Percentiles rank a stretch among this genome's conserved stretches.
Conservation (phyloP, 2,888 invertebrate genomes). For the Spisula solida region DNA sequence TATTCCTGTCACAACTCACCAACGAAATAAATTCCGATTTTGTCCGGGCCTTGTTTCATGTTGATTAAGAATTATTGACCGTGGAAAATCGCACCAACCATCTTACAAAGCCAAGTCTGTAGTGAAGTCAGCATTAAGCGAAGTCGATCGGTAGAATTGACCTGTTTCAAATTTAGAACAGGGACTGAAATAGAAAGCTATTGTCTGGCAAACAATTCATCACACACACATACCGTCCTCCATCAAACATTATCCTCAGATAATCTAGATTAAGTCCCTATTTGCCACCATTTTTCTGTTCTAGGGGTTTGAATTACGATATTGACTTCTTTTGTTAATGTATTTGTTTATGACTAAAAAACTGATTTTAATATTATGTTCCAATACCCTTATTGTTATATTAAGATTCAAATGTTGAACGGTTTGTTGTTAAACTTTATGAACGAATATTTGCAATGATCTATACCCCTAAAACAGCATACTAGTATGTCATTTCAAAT, state of each 20-base stretch:
- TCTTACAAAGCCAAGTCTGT: slow-evolving; percentile 2
- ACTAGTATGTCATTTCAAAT: too few species aligned
- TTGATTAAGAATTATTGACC: slow-evolving; percentile 61
- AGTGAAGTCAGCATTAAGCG: background rate
- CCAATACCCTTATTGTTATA: too few species aligned
- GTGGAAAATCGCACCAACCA: slow-evolving; percentile 31
- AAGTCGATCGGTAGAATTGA: slow-evolving; percentile 18
- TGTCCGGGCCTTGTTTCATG: slow-evolving; percentile 35
- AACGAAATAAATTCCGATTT: slow-evolving; percentile 47
- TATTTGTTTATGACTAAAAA: too few species aligned
- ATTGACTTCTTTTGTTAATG: background rate
- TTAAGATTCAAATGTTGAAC: too few species aligned
- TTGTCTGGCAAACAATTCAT: background rate
- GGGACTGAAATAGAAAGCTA: slow-evolving; percentile 5
- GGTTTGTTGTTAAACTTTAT: too few species aligned
- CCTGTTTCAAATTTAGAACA: slow-evolving; percentile 27
- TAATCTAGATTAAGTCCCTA: background rate
- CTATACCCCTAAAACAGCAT: too few species aligned
- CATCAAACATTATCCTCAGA: background rate
- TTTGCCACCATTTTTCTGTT: background rate
- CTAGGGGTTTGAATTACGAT: background rate
- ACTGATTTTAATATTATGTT: too few species aligned
- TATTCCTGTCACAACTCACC: slow-evolving; percentile 32
- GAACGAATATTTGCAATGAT: too few species aligned
- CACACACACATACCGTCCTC: background rate